These are phyloP conservation scores for Leptocoma aspasia DNA, from an alignment of 2,113 vertebrate species.

Conservation along the genomic window DNA sequence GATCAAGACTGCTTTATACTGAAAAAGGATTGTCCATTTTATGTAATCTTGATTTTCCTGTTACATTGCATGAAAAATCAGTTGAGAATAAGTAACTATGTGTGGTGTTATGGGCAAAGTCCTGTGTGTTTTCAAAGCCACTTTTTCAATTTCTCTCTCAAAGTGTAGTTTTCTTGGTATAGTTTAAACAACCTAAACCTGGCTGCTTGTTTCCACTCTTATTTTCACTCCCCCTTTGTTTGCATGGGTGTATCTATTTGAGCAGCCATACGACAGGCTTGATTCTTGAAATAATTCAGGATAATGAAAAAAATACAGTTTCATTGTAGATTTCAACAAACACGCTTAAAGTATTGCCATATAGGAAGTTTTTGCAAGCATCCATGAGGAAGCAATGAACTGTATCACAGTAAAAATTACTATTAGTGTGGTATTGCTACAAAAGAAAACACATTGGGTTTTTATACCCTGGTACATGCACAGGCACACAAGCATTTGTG, in stretches of 20 bases:
- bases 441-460: not conserved
- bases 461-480: not conserved
- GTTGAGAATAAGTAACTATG: not conserved
- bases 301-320: not conserved
- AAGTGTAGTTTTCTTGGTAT: not conserved
- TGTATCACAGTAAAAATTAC: not conserved
- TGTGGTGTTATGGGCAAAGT: not conserved
- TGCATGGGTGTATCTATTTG: not conserved
- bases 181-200: not conserved
- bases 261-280: not conserved
- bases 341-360: not conserved
- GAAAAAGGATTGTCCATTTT: not conserved
- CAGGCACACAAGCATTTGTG: not conserved
- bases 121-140: not conserved
- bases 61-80: fast-evolving
- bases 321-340: not conserved
- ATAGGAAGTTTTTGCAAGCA: not conserved
- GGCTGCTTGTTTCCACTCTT: not conserved
- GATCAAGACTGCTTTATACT: not conserved
- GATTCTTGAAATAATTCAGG: not conserved
- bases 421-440: not conserved
- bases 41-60: not conserved
- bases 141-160: not conserved
- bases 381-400: not conserved
- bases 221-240: not conserved